Evolutionary conservation across 2,888 invertebrate species (phyloP).

Genomic region (Pandemis cinnamomeana): DNA sequence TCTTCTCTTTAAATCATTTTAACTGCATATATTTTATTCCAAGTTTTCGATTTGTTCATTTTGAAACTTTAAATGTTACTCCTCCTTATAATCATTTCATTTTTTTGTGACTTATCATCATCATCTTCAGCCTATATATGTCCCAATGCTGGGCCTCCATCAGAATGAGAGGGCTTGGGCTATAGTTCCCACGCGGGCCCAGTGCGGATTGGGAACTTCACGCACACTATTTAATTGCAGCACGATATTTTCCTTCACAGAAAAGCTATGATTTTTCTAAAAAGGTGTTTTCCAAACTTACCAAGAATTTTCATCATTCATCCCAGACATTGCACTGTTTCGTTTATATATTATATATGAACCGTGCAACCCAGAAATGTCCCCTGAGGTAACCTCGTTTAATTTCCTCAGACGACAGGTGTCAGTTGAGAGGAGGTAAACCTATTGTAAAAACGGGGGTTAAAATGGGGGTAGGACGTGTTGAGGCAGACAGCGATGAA

Average conservation of each 20-base stretch:
- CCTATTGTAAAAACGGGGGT: slow-evolving; percentile 6
- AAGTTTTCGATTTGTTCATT: too few species aligned
- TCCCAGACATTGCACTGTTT: not conserved
- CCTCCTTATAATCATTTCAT: too few species aligned
- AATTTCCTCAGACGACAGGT: slow-evolving; percentile 8
- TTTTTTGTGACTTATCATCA: too few species aligned
- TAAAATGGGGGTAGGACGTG: slow-evolving; percentile 17
- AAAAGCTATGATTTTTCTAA: not conserved
- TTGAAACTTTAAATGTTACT: too few species aligned
- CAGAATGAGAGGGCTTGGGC: too few species aligned
- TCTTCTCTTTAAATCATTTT: not conserved
- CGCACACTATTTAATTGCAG: too few species aligned
- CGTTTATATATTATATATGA: not conserved
- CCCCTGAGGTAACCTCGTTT: slow-evolving; percentile 8
- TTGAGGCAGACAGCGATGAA: slow-evolving; percentile 19
- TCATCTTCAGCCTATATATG: too few species aligned
- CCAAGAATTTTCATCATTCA: not conserved
- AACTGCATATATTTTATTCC: not conserved
- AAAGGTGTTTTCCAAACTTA: not conserved
- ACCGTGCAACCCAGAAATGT: not conserved
- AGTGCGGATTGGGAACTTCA: too few species aligned
- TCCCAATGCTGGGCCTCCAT: too few species aligned
- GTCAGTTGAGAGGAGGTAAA: slow-evolving; percentile 1
- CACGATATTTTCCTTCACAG: too few species aligned
- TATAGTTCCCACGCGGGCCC: too few species aligned